These are phyloP conservation scores for Hoplodrina ambigua DNA, from an alignment of 2,888 invertebrate genomes.

Conservation along the genomic window DNA sequence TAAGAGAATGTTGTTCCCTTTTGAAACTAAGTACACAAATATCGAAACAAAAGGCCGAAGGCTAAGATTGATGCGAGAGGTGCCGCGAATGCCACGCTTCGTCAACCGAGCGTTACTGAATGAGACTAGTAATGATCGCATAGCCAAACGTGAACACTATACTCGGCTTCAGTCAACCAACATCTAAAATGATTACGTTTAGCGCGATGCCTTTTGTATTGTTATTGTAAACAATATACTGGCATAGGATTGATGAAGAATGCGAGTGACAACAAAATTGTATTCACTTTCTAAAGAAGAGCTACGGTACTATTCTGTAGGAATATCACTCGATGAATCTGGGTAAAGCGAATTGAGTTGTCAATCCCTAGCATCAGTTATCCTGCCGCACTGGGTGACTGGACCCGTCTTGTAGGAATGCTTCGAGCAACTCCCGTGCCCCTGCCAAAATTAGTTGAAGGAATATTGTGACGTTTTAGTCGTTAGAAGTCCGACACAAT, in stretches of 20 bases:
- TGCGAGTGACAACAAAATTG: neutral
- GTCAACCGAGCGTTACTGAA: slow-evolving; percentile 83
- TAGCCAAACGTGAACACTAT: slow-evolving; percentile 64
- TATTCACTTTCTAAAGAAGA: slow-evolving; percentile 37
- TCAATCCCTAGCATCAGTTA: too few relatives aligned
- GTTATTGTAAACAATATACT: slow-evolving; percentile 27
- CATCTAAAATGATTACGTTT: slow-evolving; percentile 51
- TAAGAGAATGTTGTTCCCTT: slow-evolving; percentile 36
- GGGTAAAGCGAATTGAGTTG: too few relatives aligned
- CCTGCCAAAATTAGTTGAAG: too few relatives aligned
- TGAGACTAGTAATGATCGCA: slow-evolving; percentile 75
- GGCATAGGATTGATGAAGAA: slow-evolving; percentile 30
- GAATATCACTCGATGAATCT: neutral
- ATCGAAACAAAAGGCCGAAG: slow-evolving; percentile 68
- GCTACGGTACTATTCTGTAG: neutral
- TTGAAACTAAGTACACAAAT: slow-evolving; percentile 41
- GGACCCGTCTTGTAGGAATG: too few relatives aligned
- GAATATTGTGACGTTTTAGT: too few relatives aligned
- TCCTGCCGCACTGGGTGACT: too few relatives aligned
- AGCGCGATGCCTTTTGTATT: slow-evolving; percentile 40
- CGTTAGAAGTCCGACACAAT: too few relatives aligned
- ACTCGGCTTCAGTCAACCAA: slow-evolving; percentile 50
- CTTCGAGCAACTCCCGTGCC: too few relatives aligned
- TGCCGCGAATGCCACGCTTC: slow-evolving; percentile 77
- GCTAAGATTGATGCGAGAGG: slow-evolving; percentile 73